Evolutionary conservation across 2,888 invertebrate species (phyloP).

Genomic region (Caenorhabditis sp.): DNA sequence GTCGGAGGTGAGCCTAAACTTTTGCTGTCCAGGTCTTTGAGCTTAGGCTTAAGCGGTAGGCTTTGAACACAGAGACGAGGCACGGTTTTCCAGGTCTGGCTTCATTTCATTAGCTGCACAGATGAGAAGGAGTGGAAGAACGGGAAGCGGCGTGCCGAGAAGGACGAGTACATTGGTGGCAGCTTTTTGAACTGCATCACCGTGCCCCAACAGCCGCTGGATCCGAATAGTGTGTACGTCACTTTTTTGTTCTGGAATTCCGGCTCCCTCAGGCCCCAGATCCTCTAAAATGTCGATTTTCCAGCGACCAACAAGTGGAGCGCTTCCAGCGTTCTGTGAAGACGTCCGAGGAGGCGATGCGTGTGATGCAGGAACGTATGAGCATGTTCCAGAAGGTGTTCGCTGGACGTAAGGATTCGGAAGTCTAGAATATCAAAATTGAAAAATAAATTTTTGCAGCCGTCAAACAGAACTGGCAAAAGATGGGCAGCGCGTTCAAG

Average conservation of each 20-base stretch:
- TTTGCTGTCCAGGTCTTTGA: no score
- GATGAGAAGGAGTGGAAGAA: constrained; percentile 98
- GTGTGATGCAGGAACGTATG: constrained; percentile 90
- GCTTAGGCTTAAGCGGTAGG: no score
- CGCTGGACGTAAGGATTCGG: constrained; percentile 86
- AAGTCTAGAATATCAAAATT: neutral
- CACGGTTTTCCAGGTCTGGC: constrained; percentile 89
- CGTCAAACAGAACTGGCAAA: constrained; percentile 93
- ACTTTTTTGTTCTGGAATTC: no score
- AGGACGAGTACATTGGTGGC: constrained; percentile 92
- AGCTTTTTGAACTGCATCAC: constrained; percentile 93
- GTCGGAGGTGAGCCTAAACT: constrained; percentile 84
- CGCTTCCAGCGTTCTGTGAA: constrained; percentile 90
- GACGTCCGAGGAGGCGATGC: constrained; percentile 92
- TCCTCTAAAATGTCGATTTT: no score
- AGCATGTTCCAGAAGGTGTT: constrained; percentile 92
- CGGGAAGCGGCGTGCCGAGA: constrained; percentile 96
- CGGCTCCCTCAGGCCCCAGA: no score
- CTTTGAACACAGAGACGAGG: no score
- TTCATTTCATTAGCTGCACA: constrained; percentile 96
- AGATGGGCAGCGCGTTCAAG: constrained; percentile 92
- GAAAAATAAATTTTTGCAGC: constrained; percentile 82
- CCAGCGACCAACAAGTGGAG: constrained; percentile 90
- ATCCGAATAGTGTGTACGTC: constrained; percentile 85
- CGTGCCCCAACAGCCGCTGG: constrained; percentile 90